Evolutionary conservation across 2,797 vertebrate genomes (phyloP), one percentile per base, ranked within the genome.

Genomic region (Scarus forsteni): DNA sequence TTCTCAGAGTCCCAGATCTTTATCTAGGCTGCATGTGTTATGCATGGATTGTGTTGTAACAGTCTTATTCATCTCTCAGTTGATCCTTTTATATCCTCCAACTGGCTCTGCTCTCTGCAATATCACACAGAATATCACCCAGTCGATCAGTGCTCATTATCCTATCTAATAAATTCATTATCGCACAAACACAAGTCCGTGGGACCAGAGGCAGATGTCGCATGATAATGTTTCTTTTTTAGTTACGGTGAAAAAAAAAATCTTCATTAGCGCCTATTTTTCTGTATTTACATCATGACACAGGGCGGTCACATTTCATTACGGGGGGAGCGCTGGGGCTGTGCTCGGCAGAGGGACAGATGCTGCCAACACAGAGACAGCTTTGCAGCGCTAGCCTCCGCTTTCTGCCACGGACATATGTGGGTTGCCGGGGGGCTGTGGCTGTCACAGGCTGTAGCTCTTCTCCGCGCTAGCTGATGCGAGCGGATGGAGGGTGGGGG

Each of bases 351-450:
- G 80, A 89, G 82, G 85, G 91, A 89, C 89, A 93, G 91, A 90
- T 86, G 89, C 87, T 87, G 87, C 89, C 88, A 84, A 89, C 87
- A 75, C 71, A 52, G 83, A 88, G 88, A 85, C 89, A 88, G 89
- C 88, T 92, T 86, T 87, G 85, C 88, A 89, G 87, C 73, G 84
- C 81, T 83, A 80, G 80, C 83, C 84, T 90, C 80, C 76, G 74
- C 88, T 93, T 87, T 90, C 92, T 86, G 90, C 89, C 89, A 81
- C 66, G 89, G 92, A 93, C 93, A 93, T 93, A 94, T 93, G 92
- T 89, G 85, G 90, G 83, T 91, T 90, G 93, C 92, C 89, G 81
- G 83, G 87, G 38, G 92, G 91, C 92, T 87, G 86, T 50, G 79
- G 87, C 91, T 93, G 92, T 93, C 94, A 94, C 87, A 86, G 86